Conservation (phyloP, 2,888 invertebrate genomes). For the Oxytorus armatus region DNA sequence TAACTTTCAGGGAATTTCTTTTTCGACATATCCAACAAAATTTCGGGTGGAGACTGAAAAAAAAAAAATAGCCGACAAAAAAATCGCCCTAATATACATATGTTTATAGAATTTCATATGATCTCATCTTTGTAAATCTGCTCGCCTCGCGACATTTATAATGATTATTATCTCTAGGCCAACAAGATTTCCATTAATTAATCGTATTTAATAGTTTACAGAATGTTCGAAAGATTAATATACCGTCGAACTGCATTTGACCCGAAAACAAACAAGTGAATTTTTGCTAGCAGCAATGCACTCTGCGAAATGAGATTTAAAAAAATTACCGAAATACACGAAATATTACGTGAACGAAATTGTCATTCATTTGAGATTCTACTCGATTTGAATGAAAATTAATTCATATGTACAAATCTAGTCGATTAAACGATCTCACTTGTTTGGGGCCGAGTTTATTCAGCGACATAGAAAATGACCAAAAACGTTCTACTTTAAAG, state of each 20-base stretch:
- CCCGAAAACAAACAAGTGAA: too few relatives aligned
- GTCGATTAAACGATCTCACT: background rate
- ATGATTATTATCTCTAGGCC: constrained; percentile 3
- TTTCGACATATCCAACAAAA: too few relatives aligned
- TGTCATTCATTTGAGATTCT: background rate
- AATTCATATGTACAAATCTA: background rate
- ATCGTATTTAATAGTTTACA: background rate
- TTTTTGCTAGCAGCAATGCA: background rate
- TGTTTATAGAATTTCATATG: background rate
- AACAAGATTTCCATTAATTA: background rate
- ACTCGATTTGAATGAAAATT: background rate
- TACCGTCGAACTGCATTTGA: too few relatives aligned
- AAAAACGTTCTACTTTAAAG: background rate
- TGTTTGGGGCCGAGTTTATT: background rate
- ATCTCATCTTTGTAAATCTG: background rate
- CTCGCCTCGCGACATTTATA: background rate
- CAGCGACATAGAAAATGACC: background rate
- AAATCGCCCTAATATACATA: too few relatives aligned
- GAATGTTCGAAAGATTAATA: constrained; percentile 12
- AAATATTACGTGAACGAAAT: background rate
- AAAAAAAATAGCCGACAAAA: too few relatives aligned
- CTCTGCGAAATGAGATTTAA: background rate
- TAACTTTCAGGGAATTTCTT: too few relatives aligned
- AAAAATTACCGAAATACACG: background rate
- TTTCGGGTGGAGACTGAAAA: too few relatives aligned